A percentile compares a stretch with the other conserved stretches of the same genome.
Evolutionary conservation across 2,113 vertebrate genomes (phyloP).

Genomic region (Hemibagrus wyckioides): DNA sequence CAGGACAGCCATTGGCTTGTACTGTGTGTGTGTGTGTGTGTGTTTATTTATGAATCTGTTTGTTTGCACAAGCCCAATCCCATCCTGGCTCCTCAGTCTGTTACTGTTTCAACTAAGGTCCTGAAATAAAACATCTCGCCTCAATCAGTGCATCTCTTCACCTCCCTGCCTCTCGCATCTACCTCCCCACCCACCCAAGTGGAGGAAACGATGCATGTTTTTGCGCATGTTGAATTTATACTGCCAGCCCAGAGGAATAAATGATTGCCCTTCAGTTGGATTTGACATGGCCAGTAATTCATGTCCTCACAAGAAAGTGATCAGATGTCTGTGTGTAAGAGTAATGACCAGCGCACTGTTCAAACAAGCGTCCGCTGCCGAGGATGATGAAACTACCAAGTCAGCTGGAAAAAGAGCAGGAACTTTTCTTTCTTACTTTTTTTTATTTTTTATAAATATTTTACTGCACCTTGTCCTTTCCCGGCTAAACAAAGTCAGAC

Average conservation of each 20-base stretch:
- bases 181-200: not conserved
- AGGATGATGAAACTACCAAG: conserved; percentile 42
- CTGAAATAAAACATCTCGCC: conserved; percentile 31
- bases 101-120: conserved; percentile 10
- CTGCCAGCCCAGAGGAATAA: conserved; percentile 49
- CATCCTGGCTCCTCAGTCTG: conserved; percentile 11
- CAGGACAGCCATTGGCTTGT: conserved; percentile 16
- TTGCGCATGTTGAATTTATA: conserved; percentile 31
- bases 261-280: conserved; percentile 50
- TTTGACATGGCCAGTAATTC: conserved; percentile 49
- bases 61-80: conserved; percentile 17
- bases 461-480: conserved; percentile 38
- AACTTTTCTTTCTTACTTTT: not conserved
- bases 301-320: conserved; percentile 49
- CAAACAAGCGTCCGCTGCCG: conserved; percentile 20
- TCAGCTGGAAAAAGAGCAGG: conserved; percentile 48
- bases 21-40: not conserved
- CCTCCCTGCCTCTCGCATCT: conserved; percentile 7
- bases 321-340: conserved; percentile 53
- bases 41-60: not conserved
- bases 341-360: conserved; percentile 36
- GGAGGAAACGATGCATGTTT: conserved; percentile 41
- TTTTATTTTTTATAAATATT: conserved; percentile 22
- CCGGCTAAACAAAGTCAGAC: conserved; percentile 24
- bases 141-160: conserved; percentile 17